Base-by-base conservation (phyloP, 2,888 invertebrate species). In the Perithous albicinctus region DNA sequence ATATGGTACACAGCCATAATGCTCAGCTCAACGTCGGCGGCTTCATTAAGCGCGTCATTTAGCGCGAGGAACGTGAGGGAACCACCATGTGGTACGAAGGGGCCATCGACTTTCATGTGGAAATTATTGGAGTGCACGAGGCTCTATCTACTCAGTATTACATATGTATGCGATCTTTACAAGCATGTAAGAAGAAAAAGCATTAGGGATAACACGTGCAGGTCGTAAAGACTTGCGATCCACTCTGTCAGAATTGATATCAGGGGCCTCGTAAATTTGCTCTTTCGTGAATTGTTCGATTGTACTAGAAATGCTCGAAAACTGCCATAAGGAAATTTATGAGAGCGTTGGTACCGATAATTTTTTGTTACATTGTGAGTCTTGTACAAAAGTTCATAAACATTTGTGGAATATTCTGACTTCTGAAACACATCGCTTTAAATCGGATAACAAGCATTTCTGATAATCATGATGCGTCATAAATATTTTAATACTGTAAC, bases 21-120 rank as follows among this genome's bases (percentile, higher is more conserved):
- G 73, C 67, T 73, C 56, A 70, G 35, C 43, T 59, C 41, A 75
- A 74, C 73, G 66, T 63, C 41, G 64, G 26, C 59, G 64, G 64
- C 59, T 82, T 70, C 64, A 70, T 81, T 78, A 70, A 66, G 64
- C 69, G 69, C 46, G 43, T 78, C 78, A 70, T 78, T 78, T 74
- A 38, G 48, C 69, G 69, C 18, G 69, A 59, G 41, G 69, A 74
- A 74, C 51, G 70, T 64, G 41, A 69, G 63, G 38, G 67, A 23
- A 15, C 69, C 73, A 64, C 78, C 81, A 82, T 82, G 81, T 78
- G 78, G 78, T 41, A 69, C 41, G 46, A 43, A 48, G 70, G 46
- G 20, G 54, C 61, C 61, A 74, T 77, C 56, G 76, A 74, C 66
- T 41, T 81, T 48, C 20, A 59, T 56, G 32, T 18, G 59, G 59